These are phyloP conservation scores for Lophius americanus DNA, from an alignment of 2,797 vertebrate genomes.

Conservation along the genomic window DNA sequence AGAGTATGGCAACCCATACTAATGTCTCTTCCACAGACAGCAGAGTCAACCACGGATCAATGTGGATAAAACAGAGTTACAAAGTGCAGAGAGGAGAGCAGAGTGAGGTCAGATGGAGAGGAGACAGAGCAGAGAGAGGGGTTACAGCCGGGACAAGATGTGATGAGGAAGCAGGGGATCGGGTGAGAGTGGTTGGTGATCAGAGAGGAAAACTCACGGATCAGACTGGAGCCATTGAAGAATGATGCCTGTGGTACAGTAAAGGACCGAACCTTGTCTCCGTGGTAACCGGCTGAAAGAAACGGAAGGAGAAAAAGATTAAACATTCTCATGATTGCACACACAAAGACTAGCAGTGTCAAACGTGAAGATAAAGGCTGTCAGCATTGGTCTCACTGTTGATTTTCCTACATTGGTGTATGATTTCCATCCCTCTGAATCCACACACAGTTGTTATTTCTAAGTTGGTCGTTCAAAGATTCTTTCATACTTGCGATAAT, in stretches of 20 bases:
- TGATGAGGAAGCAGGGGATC: slow-evolving; percentile 26
- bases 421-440: no score
- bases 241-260: slow-evolving; percentile 98
- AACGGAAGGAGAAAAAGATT: slow-evolving; percentile 30
- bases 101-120: slow-evolving; percentile 29
- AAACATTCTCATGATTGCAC: slow-evolving; percentile 17
- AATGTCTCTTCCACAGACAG: slow-evolving; percentile 54
- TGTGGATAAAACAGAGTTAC: slow-evolving; percentile 32
- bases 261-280: slow-evolving; percentile 95
- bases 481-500: no score
- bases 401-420: no score
- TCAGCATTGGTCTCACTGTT: no score
- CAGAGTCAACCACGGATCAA: slow-evolving; percentile 40
- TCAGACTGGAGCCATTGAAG: slow-evolving; percentile 99
- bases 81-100: slow-evolving; percentile 22
- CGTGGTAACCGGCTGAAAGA: slow-evolving; percentile 91
- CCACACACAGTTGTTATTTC: no score
- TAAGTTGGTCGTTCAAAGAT: no score
- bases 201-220: slow-evolving; percentile 83
- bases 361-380: no score
- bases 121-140: slow-evolving; percentile 16
- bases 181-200: neutral
- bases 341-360: no score
- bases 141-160: slow-evolving; percentile 19
- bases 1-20: slow-evolving; percentile 49